A percentile compares a stretch with the other conserved stretches of the same genome.
Conservation (phyloP, 2,888 invertebrate genomes). For the Marasmarcha lunaedactyla region DNA sequence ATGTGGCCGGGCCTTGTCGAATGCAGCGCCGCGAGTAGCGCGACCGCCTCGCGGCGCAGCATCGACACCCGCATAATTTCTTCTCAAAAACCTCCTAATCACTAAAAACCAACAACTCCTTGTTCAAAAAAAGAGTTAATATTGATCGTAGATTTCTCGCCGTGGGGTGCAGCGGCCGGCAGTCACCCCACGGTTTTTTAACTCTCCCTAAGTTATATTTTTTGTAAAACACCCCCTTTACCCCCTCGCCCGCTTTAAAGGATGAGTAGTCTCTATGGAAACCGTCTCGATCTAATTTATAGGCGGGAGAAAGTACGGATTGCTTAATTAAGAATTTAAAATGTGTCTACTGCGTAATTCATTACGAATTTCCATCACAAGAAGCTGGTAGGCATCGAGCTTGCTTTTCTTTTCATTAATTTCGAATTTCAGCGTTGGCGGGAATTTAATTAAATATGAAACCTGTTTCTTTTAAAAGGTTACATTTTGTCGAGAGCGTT, state of each 20-base stretch:
- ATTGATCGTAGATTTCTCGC: constrained; percentile 71
- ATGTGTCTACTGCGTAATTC: constrained; percentile 65
- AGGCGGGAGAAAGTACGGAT: constrained; percentile 68
- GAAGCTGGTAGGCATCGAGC: constrained; percentile 31
- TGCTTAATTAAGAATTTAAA: constrained; percentile 71
- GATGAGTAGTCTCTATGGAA: constrained; percentile 72
- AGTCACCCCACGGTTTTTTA: constrained; percentile 71
- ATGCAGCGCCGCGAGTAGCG: constrained; percentile 27
- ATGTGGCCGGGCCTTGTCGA: constrained; percentile 52
- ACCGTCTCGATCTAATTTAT: constrained; percentile 70
- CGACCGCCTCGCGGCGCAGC: constrained; percentile 5
- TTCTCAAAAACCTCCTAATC: constrained; percentile 27
- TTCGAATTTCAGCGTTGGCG: constrained; percentile 25
- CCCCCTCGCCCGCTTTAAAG: constrained; percentile 66
- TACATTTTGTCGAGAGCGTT: not conserved
- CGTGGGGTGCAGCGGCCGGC: constrained; percentile 71
- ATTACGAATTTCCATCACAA: constrained; percentile 54
- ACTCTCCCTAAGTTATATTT: constrained; percentile 73
- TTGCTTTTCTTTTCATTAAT: constrained; percentile 25
- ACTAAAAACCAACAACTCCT: constrained; percentile 63
- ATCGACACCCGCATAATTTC: constrained; percentile 15
- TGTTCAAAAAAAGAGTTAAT: constrained; percentile 70
- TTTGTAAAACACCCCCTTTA: constrained; percentile 58
- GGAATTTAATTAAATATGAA: constrained; percentile 44
- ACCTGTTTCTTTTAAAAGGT: not conserved